Conservation (phyloP, 2,797 vertebrate species). For the Acrossocheilus fasciatus region DNA sequence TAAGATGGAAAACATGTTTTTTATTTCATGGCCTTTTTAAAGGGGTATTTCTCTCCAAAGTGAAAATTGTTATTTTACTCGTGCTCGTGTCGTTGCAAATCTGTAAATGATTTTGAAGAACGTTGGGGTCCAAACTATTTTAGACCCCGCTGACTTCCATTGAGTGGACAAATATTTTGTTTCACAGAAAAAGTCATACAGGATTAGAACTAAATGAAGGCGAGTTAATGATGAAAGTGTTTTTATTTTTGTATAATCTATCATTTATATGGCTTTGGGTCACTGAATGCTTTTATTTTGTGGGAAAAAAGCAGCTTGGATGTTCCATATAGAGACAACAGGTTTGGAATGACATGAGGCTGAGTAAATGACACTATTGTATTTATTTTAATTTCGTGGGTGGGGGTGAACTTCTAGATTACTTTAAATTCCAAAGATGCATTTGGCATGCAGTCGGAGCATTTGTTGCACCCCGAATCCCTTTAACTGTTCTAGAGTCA, state of each 20-base stretch:
- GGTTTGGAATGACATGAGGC: not conserved
- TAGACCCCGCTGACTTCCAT: not conserved
- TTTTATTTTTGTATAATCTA: not conserved
- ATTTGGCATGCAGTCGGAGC: not conserved
- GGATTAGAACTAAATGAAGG: not conserved
- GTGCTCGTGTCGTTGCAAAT: not conserved
- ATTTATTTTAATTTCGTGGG: not conserved
- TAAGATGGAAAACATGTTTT: not conserved
- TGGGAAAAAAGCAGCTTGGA: not conserved
- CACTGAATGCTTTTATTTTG: not conserved
- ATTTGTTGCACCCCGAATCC: slow-evolving; percentile 23
- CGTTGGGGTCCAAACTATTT: not conserved
- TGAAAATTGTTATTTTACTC: not conserved
- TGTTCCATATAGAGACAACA: not conserved
- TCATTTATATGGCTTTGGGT: not conserved
- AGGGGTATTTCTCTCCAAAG: not conserved
- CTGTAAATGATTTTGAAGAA: not conserved
- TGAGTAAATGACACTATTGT: not conserved
- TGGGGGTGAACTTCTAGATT: not conserved
- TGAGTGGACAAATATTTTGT: not conserved
- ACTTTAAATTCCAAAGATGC: slow-evolving; percentile 23
- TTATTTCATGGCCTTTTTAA: not conserved
- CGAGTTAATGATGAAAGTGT: not conserved
- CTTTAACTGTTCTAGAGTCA: slow-evolving; percentile 41
- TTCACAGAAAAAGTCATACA: not conserved